phyloP scores from a whole-genome alignment of 2,888 invertebrate genomes.

The Orthosia cruda region DNA sequence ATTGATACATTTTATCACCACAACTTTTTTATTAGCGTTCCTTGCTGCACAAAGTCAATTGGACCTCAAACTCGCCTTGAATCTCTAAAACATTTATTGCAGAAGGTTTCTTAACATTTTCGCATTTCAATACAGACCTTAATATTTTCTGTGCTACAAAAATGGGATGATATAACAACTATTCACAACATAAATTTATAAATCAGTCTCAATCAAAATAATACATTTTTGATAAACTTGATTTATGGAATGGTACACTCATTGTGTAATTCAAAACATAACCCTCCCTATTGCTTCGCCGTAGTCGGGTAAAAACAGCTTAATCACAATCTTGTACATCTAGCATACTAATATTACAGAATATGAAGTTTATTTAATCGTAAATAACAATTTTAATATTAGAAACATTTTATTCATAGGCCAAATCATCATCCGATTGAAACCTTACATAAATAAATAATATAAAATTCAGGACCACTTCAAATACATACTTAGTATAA shows the following conservation, averaged over 20 bases:
- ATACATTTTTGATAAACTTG: conserved; percentile 46
- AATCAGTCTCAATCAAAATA: conserved; percentile 69
- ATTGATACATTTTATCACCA: conserved; percentile 1
- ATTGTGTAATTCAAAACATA: conserved; percentile 31
- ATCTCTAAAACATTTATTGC: conserved; percentile 7
- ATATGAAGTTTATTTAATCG: conserved; percentile 22
- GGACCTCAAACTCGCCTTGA: background rate
- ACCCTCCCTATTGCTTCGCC: too few relatives aligned
- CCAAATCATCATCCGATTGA: conserved; percentile 38
- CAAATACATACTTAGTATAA: conserved; percentile 25
- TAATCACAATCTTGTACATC: conserved; percentile 34
- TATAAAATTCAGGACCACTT: conserved; percentile 29
- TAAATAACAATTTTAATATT: conserved; percentile 47
- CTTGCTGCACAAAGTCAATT: background rate
- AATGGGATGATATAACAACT: conserved; percentile 46
- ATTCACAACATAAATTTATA: conserved; percentile 54
- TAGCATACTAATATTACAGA: conserved; percentile 53
- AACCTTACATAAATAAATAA: conserved; percentile 20
- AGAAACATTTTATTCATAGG: conserved; percentile 49
- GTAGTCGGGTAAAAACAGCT: background rate
- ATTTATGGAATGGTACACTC: conserved; percentile 63
- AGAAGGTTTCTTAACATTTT: conserved; percentile 4
- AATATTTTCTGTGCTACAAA: conserved; percentile 46
- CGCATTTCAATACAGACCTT: conserved; percentile 22
- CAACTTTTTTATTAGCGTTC: background rate